Evolutionary conservation across 2,888 invertebrate genomes (phyloP).

Genomic region (Charanyca ferruginea): DNA sequence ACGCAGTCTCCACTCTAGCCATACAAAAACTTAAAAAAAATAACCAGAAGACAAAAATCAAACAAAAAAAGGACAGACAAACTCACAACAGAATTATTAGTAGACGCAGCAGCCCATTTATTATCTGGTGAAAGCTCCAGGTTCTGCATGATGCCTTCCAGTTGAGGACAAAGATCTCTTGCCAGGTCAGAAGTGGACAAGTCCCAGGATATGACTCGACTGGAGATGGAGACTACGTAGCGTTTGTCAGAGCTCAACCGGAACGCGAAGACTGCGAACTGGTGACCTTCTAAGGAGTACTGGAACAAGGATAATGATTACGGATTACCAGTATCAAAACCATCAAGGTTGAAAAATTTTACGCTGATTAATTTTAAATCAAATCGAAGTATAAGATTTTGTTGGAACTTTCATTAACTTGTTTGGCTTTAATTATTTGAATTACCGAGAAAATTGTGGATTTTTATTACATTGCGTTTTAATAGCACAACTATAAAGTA

Average conservation of each 20-base stretch:
- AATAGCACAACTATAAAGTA: no score
- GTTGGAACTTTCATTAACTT: no score
- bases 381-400: no score
- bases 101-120: constrained; percentile 98
- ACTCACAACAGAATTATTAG: constrained; percentile 97
- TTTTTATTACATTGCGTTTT: no score
- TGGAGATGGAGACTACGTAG: constrained; percentile 98
- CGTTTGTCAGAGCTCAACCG: constrained; percentile 97
- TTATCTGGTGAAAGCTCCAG: constrained; percentile 98
- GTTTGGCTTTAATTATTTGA: no score
- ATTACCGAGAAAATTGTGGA: no score
- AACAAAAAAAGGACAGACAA: background rate
- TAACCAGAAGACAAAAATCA: no score
- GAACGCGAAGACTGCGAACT: constrained; percentile 98
- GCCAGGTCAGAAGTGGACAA: constrained; percentile 98
- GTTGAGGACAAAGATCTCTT: constrained; percentile 96
- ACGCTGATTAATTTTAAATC: no score
- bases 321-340: background rate
- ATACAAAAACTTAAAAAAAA: no score
- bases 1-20: no score
- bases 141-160: constrained; percentile 99
- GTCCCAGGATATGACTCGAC: constrained; percentile 99
- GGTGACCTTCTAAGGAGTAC: constrained; percentile 99
- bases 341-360: background rate
- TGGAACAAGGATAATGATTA: constrained; percentile 76